These are phyloP conservation scores for Amphipyra berbera DNA, from an alignment of 2,888 invertebrate species.

Conservation along the genomic window DNA sequence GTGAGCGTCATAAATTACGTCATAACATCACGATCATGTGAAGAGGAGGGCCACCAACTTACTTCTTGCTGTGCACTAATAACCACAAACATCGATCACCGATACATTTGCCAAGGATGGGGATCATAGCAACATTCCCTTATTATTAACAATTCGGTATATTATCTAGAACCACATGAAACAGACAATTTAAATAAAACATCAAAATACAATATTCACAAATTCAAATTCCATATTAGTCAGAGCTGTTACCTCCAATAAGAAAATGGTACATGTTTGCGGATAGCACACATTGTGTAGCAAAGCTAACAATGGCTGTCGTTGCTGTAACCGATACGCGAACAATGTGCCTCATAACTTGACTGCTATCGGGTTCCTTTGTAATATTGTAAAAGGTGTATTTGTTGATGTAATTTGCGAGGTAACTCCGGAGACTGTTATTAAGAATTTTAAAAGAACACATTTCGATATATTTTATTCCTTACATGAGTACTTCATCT, in stretches of 20 bases:
- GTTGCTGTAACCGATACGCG: conserved; percentile 48
- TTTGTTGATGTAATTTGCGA: conserved; percentile 28
- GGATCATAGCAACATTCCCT: no score
- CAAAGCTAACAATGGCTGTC: conserved; percentile 38
- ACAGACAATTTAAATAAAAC: no score
- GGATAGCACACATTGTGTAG: conserved; percentile 40
- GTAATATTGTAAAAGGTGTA: conserved; percentile 28
- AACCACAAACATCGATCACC: no score
- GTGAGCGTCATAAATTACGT: no score
- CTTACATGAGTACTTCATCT: no score
- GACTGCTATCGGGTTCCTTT: conserved; percentile 34
- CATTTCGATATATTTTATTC: no score
- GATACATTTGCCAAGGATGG: no score
- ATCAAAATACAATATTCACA: conserved; percentile 12
- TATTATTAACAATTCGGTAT: no score
- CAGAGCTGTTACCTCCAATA: conserved; percentile 30
- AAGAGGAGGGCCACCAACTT: no score
- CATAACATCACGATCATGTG: no score
- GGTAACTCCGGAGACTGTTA: neutral
- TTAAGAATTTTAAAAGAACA: neutral
- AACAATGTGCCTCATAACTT: conserved; percentile 49
- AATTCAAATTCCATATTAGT: conserved; percentile 30
- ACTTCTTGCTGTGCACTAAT: no score
- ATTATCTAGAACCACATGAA: no score
- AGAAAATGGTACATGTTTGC: conserved; percentile 35